These are phyloP conservation scores for Apostichopus californicus DNA, from an alignment of 35 echinoderm and acorn worm species.

Conservation along the genomic window DNA sequence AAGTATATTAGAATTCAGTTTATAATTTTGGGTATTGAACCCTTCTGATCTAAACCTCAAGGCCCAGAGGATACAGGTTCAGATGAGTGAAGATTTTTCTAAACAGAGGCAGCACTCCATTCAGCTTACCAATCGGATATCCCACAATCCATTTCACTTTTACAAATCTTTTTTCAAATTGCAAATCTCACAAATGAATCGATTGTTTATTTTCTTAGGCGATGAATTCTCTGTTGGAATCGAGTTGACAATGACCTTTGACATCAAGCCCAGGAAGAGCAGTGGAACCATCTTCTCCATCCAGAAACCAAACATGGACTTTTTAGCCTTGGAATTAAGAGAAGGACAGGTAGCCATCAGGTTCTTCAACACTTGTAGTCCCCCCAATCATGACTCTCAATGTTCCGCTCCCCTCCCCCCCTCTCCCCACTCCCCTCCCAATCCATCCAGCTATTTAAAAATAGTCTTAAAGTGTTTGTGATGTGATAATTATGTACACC, in stretches of 20 bases:
- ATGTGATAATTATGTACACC: too few species aligned
- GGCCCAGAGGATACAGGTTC: too few species aligned
- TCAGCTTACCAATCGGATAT: too few species aligned
- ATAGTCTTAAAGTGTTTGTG: too few species aligned
- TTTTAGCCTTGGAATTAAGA: constrained; percentile 45
- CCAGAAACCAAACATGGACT: constrained; percentile 51
- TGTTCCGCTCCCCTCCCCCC: not conserved
- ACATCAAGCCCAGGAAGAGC: constrained; percentile 31
- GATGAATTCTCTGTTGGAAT: constrained; percentile 22
- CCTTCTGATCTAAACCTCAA: too few species aligned
- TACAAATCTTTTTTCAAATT: too few species aligned
- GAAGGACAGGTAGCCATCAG: constrained; percentile 18
- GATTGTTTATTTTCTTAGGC: not conserved
- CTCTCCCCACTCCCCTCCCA: not conserved
- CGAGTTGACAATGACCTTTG: constrained; percentile 41
- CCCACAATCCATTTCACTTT: too few species aligned
- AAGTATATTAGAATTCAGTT: too few species aligned
- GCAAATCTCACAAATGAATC: not conserved
- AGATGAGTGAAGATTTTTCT: too few species aligned
- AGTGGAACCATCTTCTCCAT: constrained; percentile 56
- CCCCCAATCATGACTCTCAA: not conserved
- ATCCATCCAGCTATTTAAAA: too few species aligned
- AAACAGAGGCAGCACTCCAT: too few species aligned
- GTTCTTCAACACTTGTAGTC: not conserved
- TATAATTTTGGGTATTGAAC: too few species aligned